Base-by-base conservation (phyloP, 1,140 invertebrate species). In the Drosophila seguyi region DNA sequence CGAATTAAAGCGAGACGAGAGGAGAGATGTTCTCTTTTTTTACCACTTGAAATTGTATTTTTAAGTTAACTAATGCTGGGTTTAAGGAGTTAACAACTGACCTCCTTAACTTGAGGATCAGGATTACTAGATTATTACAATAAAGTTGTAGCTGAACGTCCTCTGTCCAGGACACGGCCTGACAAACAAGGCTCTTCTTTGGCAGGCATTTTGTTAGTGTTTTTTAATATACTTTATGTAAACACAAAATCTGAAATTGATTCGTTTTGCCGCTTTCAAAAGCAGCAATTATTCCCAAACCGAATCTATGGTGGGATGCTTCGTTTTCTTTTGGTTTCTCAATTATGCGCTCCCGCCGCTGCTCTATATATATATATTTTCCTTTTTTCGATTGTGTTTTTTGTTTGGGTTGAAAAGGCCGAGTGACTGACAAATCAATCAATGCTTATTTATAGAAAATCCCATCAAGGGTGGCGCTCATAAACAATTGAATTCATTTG, bases 401-500 rank as follows among this genome's bases (percentile, higher is more conserved):
- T 20, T 18, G 29, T 71, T 39, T 50, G 10, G 34, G 5, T 6
- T 18, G 6, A 34, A 44, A 29, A 22, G 20, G 7, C 38, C 2
- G 31, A 39, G 31, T 18, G 38, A 75, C 73, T 75, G 73, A 66
- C 50, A 66, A 75, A 58, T 75, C 72, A 75, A 75, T 75, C 72
- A 75, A 53, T 66, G 56, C 10, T 25, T 71, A 73, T 73, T 73
- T 72, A 59, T 73, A 73, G 68, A 72, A 71, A 50, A 59, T 38
- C 66, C 69, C 69, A 72, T 73, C 53, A 73, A 57, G 67, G 53
- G 53, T 59, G 67, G 36, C 67, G 36, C 53, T 48, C 69, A 73
- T 73, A 73, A 68, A 77, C 48, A 77, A 77, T 77, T 77, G 74
- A 68, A 75, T 74, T 74, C 34, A 55, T 62, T 74, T 63, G 38